Evolutionary conservation across 2,888 invertebrate genomes (phyloP).

Genomic region (Drosophila meridionalis): DNA sequence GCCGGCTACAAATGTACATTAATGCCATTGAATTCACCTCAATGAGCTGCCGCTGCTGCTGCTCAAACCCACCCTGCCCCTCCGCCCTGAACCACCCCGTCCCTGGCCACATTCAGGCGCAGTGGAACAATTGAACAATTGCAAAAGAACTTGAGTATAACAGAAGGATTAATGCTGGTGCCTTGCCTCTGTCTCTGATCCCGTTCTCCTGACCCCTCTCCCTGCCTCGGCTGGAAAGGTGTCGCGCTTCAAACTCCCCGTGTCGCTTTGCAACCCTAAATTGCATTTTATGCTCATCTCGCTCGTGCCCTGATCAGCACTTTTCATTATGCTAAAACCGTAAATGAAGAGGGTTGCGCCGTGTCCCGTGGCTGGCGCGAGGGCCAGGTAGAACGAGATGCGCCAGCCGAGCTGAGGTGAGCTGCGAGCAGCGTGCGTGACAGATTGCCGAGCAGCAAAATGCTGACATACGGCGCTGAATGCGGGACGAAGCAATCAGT

Average conservation of each 20-base stretch:
- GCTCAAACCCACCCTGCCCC: conserved; percentile 8
- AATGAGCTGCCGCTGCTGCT: conserved; percentile 23
- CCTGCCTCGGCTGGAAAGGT: conserved; percentile 59
- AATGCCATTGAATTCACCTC: conserved; percentile 45
- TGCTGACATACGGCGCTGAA: conserved; percentile 77
- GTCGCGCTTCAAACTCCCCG: conserved; percentile 61
- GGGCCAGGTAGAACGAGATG: conserved; percentile 59
- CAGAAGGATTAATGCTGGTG: conserved; percentile 82
- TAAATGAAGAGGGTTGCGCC: conserved; percentile 75
- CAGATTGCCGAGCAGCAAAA: conserved; percentile 70
- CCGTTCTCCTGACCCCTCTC: conserved; percentile 8
- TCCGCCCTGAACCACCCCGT: neutral
- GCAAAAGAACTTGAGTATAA: conserved; percentile 58
- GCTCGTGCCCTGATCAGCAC: conserved; percentile 69
- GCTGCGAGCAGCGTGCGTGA: conserved; percentile 51
- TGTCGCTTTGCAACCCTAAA: conserved; percentile 76
- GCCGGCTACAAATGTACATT: conserved; percentile 50
- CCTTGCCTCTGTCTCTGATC: conserved; percentile 6
- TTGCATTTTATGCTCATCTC: conserved; percentile 68
- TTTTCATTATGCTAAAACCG: conserved; percentile 79
- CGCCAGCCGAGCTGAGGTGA: conserved; percentile 20
- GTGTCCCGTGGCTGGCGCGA: neutral
- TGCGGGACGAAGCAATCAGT: conserved; percentile 46
- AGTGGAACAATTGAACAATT: conserved; percentile 78
- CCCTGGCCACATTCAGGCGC: conserved; percentile 17